phyloP scores from a whole-genome alignment of 2,888 invertebrate species.

The Carterocephalus palaemon region DNA sequence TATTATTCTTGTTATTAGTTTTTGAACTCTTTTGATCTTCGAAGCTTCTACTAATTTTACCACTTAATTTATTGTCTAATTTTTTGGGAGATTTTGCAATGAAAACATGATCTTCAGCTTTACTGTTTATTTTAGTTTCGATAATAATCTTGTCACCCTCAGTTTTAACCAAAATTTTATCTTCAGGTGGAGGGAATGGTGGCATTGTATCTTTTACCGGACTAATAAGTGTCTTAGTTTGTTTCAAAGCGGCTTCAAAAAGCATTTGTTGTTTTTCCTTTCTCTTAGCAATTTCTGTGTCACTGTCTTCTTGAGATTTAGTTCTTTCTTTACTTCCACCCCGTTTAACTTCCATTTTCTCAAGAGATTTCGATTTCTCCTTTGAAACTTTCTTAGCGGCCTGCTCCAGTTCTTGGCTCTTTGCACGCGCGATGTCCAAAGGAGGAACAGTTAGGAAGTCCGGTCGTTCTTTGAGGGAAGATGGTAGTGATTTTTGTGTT shows the following conservation, averaged over 20 bases:
- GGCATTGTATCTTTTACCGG: constrained; percentile 86
- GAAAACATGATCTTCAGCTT: constrained; percentile 86
- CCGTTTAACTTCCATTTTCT: constrained; percentile 80
- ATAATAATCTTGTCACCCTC: constrained; percentile 84
- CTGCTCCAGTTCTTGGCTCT: constrained; percentile 81
- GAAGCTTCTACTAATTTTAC: constrained; percentile 81
- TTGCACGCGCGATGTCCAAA: constrained; percentile 78
- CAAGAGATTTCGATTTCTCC: constrained; percentile 84
- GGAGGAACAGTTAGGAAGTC: constrained; percentile 76
- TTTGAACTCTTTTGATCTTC: constrained; percentile 79
- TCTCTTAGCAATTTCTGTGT: constrained; percentile 84
- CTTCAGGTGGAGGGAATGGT: constrained; percentile 85
- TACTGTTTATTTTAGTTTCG: constrained; percentile 85
- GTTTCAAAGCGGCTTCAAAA: constrained; percentile 86
- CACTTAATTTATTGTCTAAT: constrained; percentile 79
- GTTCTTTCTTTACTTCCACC: constrained; percentile 81
- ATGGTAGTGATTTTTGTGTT: constrained; percentile 78
- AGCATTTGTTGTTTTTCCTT: constrained; percentile 87
- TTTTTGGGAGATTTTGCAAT: constrained; percentile 87
- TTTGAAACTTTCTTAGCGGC: constrained; percentile 73
- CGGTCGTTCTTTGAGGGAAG: constrained; percentile 71
- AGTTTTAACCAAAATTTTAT: constrained; percentile 84
- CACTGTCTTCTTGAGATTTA: constrained; percentile 85
- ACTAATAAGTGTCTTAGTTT: constrained; percentile 85
- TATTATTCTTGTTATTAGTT: constrained; percentile 77